Evolutionary conservation across 2,888 invertebrate genomes (phyloP), one percentile per base, ranked within the genome.

Genomic region (Ischnus inquisitorius): DNA sequence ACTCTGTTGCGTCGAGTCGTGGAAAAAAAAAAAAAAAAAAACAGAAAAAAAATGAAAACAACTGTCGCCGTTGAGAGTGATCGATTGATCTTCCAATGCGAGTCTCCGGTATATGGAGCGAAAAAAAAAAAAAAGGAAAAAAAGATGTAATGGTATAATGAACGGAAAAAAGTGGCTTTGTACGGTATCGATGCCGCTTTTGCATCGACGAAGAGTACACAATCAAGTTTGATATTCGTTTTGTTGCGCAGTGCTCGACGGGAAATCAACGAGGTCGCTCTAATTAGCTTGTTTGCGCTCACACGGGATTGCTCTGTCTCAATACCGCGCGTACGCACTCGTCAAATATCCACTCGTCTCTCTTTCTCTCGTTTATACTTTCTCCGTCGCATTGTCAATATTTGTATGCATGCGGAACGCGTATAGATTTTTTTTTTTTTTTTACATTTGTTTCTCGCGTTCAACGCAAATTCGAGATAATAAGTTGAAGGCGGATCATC

Each of bases 221-320:
- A 81, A 76, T 43, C 64, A 19, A 34, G 54, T 28, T 28, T 60
- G 74, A 14, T 14, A 76, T 48, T 64, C 51, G 62, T 51, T 12
- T 41, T 54, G 51, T 39, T 69, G 51, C 54, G 54, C 54, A 54
- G 54, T 54, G 19, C 19, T 69, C 69, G 41, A 51, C n/a, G 65
- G 46, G 51, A 22, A 43, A 75, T 82, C 68, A 62, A 79, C 68
- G 74, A 79, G 34, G 54, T 22, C 22, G 10, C 78, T 69, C 68
- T 60, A 76, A 83, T 77, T 83, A 79, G 77, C 76, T 48, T 71
- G 71, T 81, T 81, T 81, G 54, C 51, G 34, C 22, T 64, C 28
- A 48, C 39, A 34, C 48, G 48, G 43, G n/a, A 76, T 34, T 74
- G 22, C 69, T 22, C 19, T 22, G 54, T 10, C 54, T 22, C 19